phyloP scores from a whole-genome alignment of 2,113 vertebrate species.

The Alethe castanea region DNA sequence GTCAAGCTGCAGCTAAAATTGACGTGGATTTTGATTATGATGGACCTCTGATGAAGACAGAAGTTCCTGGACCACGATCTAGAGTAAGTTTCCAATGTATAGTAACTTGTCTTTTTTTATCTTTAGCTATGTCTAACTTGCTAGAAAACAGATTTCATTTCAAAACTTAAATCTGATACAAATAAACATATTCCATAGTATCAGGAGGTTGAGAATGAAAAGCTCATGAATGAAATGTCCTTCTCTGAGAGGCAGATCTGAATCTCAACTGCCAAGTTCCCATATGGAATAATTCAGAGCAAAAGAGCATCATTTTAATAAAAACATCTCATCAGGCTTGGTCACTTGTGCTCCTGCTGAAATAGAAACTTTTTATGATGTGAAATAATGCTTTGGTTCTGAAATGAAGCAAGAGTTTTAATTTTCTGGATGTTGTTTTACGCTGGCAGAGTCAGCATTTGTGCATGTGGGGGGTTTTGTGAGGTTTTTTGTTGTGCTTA shows the following conservation, averaged over 20 bases:
- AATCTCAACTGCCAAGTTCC: neutral
- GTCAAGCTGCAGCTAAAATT: conserved; percentile 88
- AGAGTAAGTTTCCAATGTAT: conserved; percentile 71
- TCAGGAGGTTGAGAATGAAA: neutral
- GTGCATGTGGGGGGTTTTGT: neutral
- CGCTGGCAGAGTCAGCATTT: neutral
- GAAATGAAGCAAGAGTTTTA: neutral
- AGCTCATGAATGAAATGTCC: neutral
- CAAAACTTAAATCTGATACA: neutral
- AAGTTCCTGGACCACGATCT: conserved; percentile 91
- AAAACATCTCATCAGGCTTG: neutral
- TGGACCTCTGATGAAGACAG: conserved; percentile 94
- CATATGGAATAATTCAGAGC: neutral
- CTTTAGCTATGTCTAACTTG: neutral
- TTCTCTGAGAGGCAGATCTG: neutral
- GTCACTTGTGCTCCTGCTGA: neutral
- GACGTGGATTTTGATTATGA: conserved; percentile 91
- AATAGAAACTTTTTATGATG: neutral
- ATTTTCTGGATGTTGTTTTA: neutral
- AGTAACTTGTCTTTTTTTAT: neutral
- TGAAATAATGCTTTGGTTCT: neutral
- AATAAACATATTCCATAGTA: neutral
- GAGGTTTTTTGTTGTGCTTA: neutral
- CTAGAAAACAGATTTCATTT: neutral
- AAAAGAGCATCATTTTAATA: neutral